Evolutionary conservation across 2,113 vertebrate species (phyloP).

Genomic region (Thunnus maccoyii): DNA sequence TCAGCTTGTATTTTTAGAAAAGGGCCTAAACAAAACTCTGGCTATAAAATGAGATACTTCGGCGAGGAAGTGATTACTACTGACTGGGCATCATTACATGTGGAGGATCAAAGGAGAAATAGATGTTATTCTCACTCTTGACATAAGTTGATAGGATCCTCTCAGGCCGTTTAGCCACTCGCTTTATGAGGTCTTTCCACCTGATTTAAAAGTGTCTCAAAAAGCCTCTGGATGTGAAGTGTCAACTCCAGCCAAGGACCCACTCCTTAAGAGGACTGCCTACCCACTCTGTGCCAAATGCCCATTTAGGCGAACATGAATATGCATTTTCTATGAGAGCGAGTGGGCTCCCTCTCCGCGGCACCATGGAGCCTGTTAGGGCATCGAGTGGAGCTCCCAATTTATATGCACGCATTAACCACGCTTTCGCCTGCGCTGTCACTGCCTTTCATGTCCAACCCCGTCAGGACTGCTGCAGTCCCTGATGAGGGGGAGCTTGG

Average conservation of each 20-base stretch:
- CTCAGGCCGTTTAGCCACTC: slow-evolving; percentile 39
- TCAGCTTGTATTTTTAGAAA: slow-evolving; percentile 37
- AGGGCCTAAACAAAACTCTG: slow-evolving; percentile 12
- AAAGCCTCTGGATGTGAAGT: slow-evolving; percentile 55
- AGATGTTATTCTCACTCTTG: slow-evolving; percentile 44
- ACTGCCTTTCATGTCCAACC: slow-evolving; percentile 70
- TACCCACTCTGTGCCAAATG: slow-evolving; percentile 47
- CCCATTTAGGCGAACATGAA: slow-evolving; percentile 64
- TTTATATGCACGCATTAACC: slow-evolving; percentile 71
- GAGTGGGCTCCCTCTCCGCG: slow-evolving; percentile 45
- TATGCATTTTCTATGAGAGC: slow-evolving; percentile 60
- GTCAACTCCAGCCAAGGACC: slow-evolving; percentile 41
- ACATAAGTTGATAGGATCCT: slow-evolving; percentile 47
- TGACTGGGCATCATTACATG: not conserved
- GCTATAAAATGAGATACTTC: slow-evolving; percentile 8
- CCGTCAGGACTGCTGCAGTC: slow-evolving; percentile 43
- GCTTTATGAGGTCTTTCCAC: slow-evolving; percentile 48
- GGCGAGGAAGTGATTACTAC: slow-evolving; percentile 26
- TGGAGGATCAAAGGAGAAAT: slow-evolving; percentile 43
- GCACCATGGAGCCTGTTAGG: slow-evolving; percentile 28
- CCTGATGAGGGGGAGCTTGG: slow-evolving; percentile 35
- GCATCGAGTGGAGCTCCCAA: slow-evolving; percentile 34
- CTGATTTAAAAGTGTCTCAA: slow-evolving; percentile 59
- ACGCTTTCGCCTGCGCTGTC: slow-evolving; percentile 63
- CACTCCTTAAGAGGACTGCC: slow-evolving; percentile 44